These are phyloP conservation scores for Neotoma lepida DNA, from an alignment of 2,113 vertebrate genomes.

Conservation along the genomic window DNA sequence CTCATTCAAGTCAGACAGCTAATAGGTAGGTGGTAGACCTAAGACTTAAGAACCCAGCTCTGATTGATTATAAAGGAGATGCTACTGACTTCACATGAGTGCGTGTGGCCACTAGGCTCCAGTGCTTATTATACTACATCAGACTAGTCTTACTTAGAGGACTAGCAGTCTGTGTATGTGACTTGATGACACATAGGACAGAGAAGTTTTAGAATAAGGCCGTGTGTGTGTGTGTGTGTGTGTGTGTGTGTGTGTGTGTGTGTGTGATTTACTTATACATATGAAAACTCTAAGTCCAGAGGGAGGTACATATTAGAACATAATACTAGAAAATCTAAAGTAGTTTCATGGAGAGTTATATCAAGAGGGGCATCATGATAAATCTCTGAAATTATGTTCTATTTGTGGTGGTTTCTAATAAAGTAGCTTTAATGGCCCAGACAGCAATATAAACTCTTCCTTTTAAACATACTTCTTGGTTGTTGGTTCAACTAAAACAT, in stretches of 20 bases:
- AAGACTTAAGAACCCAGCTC: neutral
- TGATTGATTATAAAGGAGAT: neutral
- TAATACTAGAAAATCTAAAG: conserved; percentile 41
- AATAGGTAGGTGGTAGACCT: neutral
- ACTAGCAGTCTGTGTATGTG: neutral
- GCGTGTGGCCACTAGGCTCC: neutral
- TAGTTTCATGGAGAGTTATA: neutral
- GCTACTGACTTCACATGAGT: neutral
- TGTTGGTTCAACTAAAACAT: conserved; percentile 19
- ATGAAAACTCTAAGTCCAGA: neutral
- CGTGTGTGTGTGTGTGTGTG: neutral
- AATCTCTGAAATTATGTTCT: conserved; percentile 38
- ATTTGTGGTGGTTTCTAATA: conserved; percentile 32
- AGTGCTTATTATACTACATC: neutral
- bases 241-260: too few species aligned
- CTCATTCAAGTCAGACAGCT: conserved; percentile 8
- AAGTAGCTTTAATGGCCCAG: conserved; percentile 36
- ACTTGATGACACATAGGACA: conserved; percentile 18
- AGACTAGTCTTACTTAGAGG: neutral
- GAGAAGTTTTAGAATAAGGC: neutral
- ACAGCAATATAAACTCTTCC: conserved; percentile 1
- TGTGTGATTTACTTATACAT: neutral
- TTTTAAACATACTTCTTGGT: neutral
- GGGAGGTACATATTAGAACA: neutral
- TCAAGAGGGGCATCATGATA: neutral